Base-by-base conservation (phyloP, 2,113 vertebrate genomes). In the Anoura caudifer region DNA sequence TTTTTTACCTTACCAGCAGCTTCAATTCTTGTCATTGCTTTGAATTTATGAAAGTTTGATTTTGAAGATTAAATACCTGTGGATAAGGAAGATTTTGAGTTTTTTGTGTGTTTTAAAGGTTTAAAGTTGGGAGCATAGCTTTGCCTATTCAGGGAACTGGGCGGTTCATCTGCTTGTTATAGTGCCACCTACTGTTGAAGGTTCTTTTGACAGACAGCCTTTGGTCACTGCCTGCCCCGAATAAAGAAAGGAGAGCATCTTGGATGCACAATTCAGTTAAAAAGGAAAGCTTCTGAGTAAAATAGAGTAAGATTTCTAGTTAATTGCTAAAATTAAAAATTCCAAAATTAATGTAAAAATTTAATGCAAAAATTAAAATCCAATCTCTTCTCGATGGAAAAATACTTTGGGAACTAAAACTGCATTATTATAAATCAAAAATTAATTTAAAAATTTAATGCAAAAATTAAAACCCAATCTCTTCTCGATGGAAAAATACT, bases 121-220 rank as follows among this genome's bases (percentile, higher is more conserved):
- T 95, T 88, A 38, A 94, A 47, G 31, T n/a, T 9, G 54, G 38
- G 36, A n/a, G 3, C 43, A 22, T 33, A 52, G 41, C 38, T 80
- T 75, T 76, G 19, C 28, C 26, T 85, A 3, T 50, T 54, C 3
- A 0, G 36, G 24, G 26, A 80, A 14, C 10, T 47, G 2, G 5
- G 38, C 7, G 5, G 43, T 93, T 38, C 43, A 79, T 13, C 61
- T 65, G 88, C 36, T 83, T 52, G 33, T 50, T 93, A 67, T 0
- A 93, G 75, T 16, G 75, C 93, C 93, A 84, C 69, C 91, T 95
- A 65, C 85, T 61, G 95, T 70, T 83, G 28, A 61, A 19, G 19
- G 94, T 76, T 45, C n/a, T 90, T 81, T 54, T 56, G 54, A 84
- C 84, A 90, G 54, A 84, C 84, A 90, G 73, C 26, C 31, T 1